Evolutionary conservation across 2,797 vertebrate species (phyloP).

Genomic region (Harpagifer antarcticus): DNA sequence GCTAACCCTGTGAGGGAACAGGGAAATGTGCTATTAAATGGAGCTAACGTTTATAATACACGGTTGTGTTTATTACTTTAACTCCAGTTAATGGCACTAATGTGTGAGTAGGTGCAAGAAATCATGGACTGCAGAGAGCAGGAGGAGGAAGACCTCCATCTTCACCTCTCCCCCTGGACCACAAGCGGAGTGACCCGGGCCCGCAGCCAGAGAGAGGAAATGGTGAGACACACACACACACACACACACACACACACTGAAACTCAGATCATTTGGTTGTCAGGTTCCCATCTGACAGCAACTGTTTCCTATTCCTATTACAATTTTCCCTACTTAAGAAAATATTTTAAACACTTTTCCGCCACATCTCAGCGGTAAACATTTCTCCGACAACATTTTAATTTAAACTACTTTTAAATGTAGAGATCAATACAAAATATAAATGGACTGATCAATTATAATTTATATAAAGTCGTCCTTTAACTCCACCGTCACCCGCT

Average conservation of each 20-base stretch:
- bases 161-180: conserved; percentile 41
- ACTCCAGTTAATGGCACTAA: neutral
- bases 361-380: too few relatives aligned
- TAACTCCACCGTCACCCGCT: too few relatives aligned
- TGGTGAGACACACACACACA: conserved; percentile 33
- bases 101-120: conserved; percentile 42
- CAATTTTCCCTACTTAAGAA: neutral
- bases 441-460: neutral
- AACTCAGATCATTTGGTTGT: neutral
- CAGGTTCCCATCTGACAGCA: too few relatives aligned
- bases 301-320: neutral
- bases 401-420: neutral
- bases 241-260: neutral
- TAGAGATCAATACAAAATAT: neutral
- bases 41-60: neutral
- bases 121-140: conserved; percentile 46
- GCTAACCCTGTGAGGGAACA: too few relatives aligned
- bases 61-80: neutral
- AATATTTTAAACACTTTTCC: too few relatives aligned
- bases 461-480: too few relatives aligned
- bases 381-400: neutral
- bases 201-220: conserved; percentile 15
- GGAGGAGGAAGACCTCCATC: conserved; percentile 38
- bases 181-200: neutral
- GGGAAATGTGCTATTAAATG: neutral